Percentiles rank a stretch among this genome's conserved stretches.
phyloP scores from a whole-genome alignment of 92 coral and sea anemone genomes.

The Phenganax subtilis region DNA sequence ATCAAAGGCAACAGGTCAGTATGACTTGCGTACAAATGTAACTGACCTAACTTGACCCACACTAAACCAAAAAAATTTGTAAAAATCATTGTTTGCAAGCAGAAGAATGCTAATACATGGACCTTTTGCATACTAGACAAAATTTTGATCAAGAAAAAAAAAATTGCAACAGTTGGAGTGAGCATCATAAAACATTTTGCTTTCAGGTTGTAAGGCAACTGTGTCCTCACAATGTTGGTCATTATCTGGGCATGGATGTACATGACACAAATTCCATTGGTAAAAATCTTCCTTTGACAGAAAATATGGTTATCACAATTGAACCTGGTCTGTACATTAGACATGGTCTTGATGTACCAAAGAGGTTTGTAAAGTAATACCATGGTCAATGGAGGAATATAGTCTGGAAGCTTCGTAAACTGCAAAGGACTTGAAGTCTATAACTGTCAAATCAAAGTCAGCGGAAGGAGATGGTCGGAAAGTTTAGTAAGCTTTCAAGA shows the following conservation, averaged over 20 bases:
- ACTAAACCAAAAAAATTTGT: neutral
- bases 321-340: conserved; percentile 91
- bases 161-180: no score
- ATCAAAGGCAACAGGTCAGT: conserved; percentile 69
- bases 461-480: no score
- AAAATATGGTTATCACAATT: conserved; percentile 83
- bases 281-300: conserved; percentile 76
- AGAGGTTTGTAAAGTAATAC: conserved; percentile 50
- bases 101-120: no score
- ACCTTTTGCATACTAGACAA: no score
- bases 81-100: neutral
- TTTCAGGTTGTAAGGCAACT: conserved; percentile 64
- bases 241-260: conserved; percentile 93
- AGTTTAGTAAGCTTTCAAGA: no score
- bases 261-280: conserved; percentile 86
- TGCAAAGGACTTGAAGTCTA: neutral
- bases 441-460: no score
- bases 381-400: neutral
- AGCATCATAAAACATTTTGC: neutral
- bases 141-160: no score
- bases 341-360: conserved; percentile 57
- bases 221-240: conserved; percentile 96
- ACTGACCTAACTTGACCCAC: neutral
- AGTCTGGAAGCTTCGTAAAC: neutral
- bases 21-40: neutral